These are phyloP conservation scores for Augiades crinisus DNA, from an alignment of 2,888 invertebrate genomes.

Conservation along the genomic window DNA sequence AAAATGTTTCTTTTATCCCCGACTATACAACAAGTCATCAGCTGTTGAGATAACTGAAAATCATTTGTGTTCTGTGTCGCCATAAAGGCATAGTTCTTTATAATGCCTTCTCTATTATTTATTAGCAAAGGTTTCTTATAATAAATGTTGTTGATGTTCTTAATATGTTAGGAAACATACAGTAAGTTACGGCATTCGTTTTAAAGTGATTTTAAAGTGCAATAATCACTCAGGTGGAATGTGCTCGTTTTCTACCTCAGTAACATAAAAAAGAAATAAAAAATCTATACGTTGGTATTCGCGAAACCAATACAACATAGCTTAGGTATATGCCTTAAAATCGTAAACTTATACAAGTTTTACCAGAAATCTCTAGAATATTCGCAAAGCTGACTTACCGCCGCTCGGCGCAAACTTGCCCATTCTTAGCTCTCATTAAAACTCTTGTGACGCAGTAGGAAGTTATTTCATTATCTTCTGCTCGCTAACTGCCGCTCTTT, in stretches of 20 bases:
- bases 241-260: too few species aligned
- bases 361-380: too few species aligned
- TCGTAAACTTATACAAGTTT: too few species aligned
- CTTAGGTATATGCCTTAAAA: too few species aligned
- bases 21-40: neutral
- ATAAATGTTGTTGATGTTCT: too few species aligned
- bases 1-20: neutral
- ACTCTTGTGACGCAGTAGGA: neutral
- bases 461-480: neutral
- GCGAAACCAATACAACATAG: too few species aligned
- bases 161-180: too few species aligned
- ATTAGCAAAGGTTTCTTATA: constrained; percentile 4
- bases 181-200: too few species aligned
- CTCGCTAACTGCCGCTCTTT: neutral
- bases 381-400: neutral
- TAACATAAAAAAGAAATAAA: too few species aligned
- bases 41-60: constrained; percentile 11
- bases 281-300: too few species aligned
- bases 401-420: neutral
- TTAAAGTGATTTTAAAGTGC: too few species aligned
- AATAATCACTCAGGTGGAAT: too few species aligned
- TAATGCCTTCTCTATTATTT: constrained; percentile 18
- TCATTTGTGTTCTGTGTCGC: constrained; percentile 21
- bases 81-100: constrained; percentile 16
- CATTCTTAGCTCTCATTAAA: neutral